These are phyloP conservation scores for Drosophila erecta DNA, from an alignment of 1,140 invertebrate species.

Conservation along the genomic window DNA sequence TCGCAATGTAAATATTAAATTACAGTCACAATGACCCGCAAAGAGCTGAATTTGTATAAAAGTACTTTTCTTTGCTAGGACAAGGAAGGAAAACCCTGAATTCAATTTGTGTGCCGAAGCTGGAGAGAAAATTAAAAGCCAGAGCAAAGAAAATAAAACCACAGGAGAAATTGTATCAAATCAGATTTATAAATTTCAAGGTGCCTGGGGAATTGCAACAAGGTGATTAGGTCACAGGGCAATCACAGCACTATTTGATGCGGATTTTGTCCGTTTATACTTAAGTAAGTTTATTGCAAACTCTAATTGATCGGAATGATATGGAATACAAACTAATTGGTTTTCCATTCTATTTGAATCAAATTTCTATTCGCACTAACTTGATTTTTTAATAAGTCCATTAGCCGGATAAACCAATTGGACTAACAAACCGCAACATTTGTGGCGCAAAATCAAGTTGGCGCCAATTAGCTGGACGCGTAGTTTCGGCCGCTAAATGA, in stretches of 20 bases:
- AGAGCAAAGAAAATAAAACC: not conserved
- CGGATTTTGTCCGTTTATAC: too few relatives aligned
- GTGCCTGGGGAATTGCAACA: not conserved
- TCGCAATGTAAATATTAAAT: conserved; percentile 22
- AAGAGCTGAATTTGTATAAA: conserved; percentile 13
- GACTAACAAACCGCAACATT: conserved; percentile 10
- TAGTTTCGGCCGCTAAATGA: conserved; percentile 40
- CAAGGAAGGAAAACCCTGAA: not conserved
- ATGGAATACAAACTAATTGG: too few relatives aligned
- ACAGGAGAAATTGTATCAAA: conserved; percentile 14
- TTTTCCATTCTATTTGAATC: not conserved
- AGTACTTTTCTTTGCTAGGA: not conserved
- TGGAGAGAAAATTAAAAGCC: conserved; percentile 20
- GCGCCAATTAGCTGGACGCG: conserved; percentile 46
- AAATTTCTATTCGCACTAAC: not conserved
- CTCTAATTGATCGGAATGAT: not conserved
- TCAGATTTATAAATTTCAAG: conserved; percentile 11
- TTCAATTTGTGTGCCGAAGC: conserved; percentile 23
- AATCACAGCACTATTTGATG: not conserved
- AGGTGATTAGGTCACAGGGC: conserved; percentile 7
- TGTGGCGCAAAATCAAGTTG: conserved; percentile 37
- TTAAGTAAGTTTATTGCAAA: not conserved
- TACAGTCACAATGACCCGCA: conserved; percentile 13
- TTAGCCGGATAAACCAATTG: not conserved
- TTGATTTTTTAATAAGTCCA: conserved; percentile 2